Evolutionary conservation across 2,113 vertebrate genomes (phyloP), one percentile per base, ranked within the genome.

Genomic region (Benthochromis sp.): DNA sequence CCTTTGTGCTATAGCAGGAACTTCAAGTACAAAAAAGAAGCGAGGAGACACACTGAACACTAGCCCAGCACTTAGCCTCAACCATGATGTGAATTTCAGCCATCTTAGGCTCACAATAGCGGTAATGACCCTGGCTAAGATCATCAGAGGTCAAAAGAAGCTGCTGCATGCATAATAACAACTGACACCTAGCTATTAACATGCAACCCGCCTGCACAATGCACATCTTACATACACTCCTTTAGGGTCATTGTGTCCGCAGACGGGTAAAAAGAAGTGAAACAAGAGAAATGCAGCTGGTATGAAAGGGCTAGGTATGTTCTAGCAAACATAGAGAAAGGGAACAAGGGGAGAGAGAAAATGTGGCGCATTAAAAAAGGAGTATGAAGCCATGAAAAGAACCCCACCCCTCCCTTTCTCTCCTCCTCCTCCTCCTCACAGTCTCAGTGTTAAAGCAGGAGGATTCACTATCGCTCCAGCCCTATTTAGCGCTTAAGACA

Each of bases 401-500:
- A 57, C 80, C 91, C 82, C 55, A 82, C 86, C 80, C 85, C 80
- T 66, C 79, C 82, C 36, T 17, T 83, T 38, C 34, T 71, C 38
- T 38, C 71, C 54, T 86, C 86, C 79, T 61, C 29, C 63, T 90
- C 50, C 79, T 92, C 78, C 76, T 34, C 59, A 61, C 88, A 89
- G 82, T 92, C 57, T 87, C 86, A 53, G 71, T 57, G 47, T 27
- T 92, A 86, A 95, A 88, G 88, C 80, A 57, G 69, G 50, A 78
- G 45, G 82, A 92, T 91, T 90, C 85, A 91, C 82, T 86, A 86
- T 92, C 63, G 83, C 57, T 73, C 34, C 53, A 17, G 55, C 89
- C 71, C 90, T 61, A 89, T 93, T 93, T 85, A 88, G 43, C 81
- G 36, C 84, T 82, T 31, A 78, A 63, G 40, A 85, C 92, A 91